phyloP scores from a whole-genome alignment of 2,113 vertebrate genomes.

The Scartelaos histophorus region DNA sequence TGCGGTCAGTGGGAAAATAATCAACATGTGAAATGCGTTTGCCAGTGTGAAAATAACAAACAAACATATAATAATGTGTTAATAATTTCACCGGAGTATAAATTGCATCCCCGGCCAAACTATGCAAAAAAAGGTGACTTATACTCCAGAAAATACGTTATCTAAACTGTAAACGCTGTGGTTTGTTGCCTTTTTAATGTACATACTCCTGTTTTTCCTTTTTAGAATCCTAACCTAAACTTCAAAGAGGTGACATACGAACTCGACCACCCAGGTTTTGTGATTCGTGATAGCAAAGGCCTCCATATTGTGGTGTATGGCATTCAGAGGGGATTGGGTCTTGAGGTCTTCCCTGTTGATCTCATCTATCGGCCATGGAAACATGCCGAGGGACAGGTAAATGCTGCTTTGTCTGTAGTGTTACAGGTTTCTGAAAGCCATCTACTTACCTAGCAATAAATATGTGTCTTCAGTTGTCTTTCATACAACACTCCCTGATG shows the following conservation, averaged over 20 bases:
- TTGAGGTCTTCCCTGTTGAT: conserved; percentile 96
- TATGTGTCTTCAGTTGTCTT: conserved; percentile 83
- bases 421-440: neutral
- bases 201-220: neutral
- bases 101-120: too few relatives aligned
- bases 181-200: too few relatives aligned
- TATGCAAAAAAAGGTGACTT: too few relatives aligned
- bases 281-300: conserved; percentile 96
- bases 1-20: too few relatives aligned
- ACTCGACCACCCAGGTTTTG: conserved; percentile 93
- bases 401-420: neutral
- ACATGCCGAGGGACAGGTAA: conserved; percentile 96
- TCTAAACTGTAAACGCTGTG: too few relatives aligned
- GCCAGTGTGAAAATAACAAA: too few relatives aligned
- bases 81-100: too few relatives aligned
- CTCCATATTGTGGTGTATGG: conserved; percentile 97
- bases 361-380: conserved; percentile 98
- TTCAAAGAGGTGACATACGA: conserved; percentile 99
- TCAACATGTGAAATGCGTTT: too few relatives aligned
- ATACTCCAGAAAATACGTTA: too few relatives aligned
- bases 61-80: too few relatives aligned
- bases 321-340: conserved; percentile 92
- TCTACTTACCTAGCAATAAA: neutral
- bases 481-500: conserved; percentile 97
- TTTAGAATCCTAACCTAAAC: conserved; percentile 93